These are phyloP conservation scores for Peromyscus californicus DNA, from an alignment of 2,113 vertebrate genomes.

Conservation along the genomic window DNA sequence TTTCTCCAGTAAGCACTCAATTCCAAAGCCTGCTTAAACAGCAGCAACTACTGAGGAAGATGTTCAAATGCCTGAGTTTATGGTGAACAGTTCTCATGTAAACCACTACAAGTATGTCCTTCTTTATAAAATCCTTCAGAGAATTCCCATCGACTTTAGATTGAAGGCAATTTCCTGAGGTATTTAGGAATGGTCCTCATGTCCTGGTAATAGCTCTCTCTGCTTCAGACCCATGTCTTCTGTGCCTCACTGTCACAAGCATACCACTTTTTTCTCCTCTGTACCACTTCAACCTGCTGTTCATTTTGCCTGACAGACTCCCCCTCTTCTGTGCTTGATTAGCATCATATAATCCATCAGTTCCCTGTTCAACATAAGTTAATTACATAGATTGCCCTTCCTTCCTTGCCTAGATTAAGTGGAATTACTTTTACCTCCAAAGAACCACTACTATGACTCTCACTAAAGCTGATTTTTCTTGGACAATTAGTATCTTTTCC, in stretches of 20 bases:
- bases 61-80: not conserved
- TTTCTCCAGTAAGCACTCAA: not conserved
- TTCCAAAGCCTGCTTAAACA: not conserved
- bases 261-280: not conserved
- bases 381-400: not conserved
- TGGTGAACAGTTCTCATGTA: not conserved
- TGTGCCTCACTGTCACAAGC: not conserved
- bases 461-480: conserved; percentile 5
- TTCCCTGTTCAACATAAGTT: not conserved
- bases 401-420: not conserved
- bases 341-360: not conserved
- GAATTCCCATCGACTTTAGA: not conserved
- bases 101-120: not conserved
- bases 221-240: not conserved
- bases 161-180: not conserved
- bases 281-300: not conserved
- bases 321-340: not conserved
- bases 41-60: too few relatives aligned
- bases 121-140: not conserved
- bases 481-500: not conserved
- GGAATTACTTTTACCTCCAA: not conserved
- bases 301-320: not conserved
- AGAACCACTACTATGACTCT: not conserved
- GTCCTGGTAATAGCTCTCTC: not conserved
- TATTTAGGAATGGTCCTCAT: not conserved